Evolutionary conservation across 2,888 invertebrate genomes (phyloP).

Genomic region (Prionchulus punctatus): DNA sequence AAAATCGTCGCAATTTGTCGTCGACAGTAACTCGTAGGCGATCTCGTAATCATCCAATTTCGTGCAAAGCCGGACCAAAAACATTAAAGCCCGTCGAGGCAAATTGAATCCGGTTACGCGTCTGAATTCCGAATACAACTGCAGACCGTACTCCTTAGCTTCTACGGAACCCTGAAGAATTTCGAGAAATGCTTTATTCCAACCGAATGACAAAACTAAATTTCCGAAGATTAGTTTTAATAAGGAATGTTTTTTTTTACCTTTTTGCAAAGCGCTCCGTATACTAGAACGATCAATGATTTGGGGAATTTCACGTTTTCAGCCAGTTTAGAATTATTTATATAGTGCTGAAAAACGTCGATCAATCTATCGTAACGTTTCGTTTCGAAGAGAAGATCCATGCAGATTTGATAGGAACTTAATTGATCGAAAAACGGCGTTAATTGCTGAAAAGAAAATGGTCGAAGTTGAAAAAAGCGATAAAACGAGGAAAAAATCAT

Average conservation of each 20-base stretch:
- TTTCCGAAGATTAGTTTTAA: too few species aligned
- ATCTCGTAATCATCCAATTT: not conserved
- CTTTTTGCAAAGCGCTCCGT: not conserved
- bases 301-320: not conserved
- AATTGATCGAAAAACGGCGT: not conserved
- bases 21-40: not conserved
- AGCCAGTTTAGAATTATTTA: not conserved
- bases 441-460: not conserved
- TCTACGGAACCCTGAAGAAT: too few species aligned
- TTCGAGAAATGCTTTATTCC: too few species aligned
- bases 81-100: not conserved
- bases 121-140: too few species aligned
- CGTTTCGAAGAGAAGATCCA: not conserved
- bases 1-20: not conserved
- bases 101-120: not conserved
- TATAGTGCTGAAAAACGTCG: not conserved
- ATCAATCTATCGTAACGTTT: not conserved
- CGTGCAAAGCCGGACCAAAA: not conserved
- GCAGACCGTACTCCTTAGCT: too few species aligned
- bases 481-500: not conserved
- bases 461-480: too few species aligned
- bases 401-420: not conserved
- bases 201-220: too few species aligned
- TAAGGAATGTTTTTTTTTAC: too few species aligned
- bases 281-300: not conserved